Percentiles rank a stretch among this genome's conserved stretches.
phyloP scores from a whole-genome alignment of 2,888 invertebrate species.

The Ommatoiulus sabulosus region DNA sequence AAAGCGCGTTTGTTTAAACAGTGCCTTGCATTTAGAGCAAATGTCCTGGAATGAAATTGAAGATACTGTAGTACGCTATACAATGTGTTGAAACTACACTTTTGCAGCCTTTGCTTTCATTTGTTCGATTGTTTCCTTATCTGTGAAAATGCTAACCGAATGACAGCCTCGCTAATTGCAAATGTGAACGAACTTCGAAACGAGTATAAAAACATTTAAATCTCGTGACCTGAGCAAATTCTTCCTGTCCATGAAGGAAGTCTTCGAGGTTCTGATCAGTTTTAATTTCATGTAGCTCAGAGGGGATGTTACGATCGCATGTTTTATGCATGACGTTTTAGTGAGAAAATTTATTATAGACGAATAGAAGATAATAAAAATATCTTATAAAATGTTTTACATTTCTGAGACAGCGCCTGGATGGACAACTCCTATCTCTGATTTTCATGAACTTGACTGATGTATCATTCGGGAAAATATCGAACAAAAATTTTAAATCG shows the following conservation, averaged over 20 bases:
- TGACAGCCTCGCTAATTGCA: background rate
- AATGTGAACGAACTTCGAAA: background rate
- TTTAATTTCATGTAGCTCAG: too few relatives aligned
- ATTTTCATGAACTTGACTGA: too few relatives aligned
- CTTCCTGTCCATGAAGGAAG: background rate
- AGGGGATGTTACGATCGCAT: too few relatives aligned
- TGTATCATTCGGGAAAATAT: too few relatives aligned
- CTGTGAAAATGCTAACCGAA: background rate
- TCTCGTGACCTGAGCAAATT: background rate
- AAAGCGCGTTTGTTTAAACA: background rate
- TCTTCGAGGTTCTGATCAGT: too few relatives aligned
- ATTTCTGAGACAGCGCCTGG: too few relatives aligned
- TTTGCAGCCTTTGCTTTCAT: background rate
- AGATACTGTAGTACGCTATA: background rate
- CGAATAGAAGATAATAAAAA: too few relatives aligned
- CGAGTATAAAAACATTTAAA: background rate
- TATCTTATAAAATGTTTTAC: too few relatives aligned
- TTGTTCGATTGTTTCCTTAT: background rate
- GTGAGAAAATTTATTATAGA: too few relatives aligned
- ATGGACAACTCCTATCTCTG: too few relatives aligned
- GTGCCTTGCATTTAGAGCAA: background rate
- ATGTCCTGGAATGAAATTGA: background rate
- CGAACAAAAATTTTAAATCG: too few relatives aligned
- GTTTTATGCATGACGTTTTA: too few relatives aligned
- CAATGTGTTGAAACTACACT: background rate